Base-by-base conservation (phyloP, 2,797 vertebrate genomes). In the Anomalospiza imberbis region DNA sequence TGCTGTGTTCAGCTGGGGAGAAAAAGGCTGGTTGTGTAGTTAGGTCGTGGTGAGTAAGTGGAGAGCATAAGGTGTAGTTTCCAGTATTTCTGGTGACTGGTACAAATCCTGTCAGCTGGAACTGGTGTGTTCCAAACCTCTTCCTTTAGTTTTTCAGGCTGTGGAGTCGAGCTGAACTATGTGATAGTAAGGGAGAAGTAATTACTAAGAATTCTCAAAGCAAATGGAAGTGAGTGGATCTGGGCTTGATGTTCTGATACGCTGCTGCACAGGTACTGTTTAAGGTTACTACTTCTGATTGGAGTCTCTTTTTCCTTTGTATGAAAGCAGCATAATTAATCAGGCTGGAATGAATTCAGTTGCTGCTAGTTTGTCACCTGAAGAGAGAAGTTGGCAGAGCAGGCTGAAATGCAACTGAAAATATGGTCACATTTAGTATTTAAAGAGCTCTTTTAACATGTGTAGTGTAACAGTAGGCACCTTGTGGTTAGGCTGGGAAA, bases 271-370 rank as follows among this genome's bases (percentile, higher is more conserved):
- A 96, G 72, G 88, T 74, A 62, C 89, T 89, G 58, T 62, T 60
- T 81, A 76, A 90, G 88, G 91, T 79, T 81, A 72, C 80, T 13
- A 3, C 12, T 54, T 91, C 93, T 94, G 91, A 97, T 32, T 96
- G 91, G 97, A 96, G 95, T 90, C 58, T 93, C 76, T 19, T 25
- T 88, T 77, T 60, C 81, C 68, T 95, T 95, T 72, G 47, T 87
- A 89, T 93, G 81, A 82, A 97, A 94, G 85, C 91, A 91, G 94
- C 93, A 92, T 96, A 97, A 97, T 97, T 97, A 97, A 97, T 96
- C 92, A 96, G 94, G 80, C 84, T 92, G 80, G 96, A 97, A 97
- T 95, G 94, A 96, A 96, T 97, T 97, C 97, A 95, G 90, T 90
- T 92, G 77, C 89, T 94, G 80, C 70, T 12, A 31, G 93, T 94